phyloP scores from a whole-genome alignment of 92 coral and sea anemone genomes.

The Porites rus region DNA sequence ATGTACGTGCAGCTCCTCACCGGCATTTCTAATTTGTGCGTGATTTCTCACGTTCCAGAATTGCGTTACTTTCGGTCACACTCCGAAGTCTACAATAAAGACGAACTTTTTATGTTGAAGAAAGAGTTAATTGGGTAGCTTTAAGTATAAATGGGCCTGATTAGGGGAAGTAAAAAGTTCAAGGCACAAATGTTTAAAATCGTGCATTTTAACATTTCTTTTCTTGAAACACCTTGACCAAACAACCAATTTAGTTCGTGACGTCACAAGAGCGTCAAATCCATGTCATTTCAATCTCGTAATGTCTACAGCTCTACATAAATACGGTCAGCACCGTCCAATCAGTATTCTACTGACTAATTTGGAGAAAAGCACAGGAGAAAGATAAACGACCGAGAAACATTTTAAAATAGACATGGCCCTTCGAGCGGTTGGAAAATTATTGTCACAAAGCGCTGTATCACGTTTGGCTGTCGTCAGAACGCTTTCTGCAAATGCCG shows the following conservation, averaged over 20 bases:
- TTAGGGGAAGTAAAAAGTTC: not conserved
- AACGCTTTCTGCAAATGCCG: constrained; percentile 19
- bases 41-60: not conserved
- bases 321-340: not conserved
- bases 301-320: not conserved
- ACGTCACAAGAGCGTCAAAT: constrained; percentile 17
- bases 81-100: not conserved
- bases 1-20: constrained; percentile 16
- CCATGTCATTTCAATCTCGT: not conserved
- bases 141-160: not conserved
- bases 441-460: constrained; percentile 10
- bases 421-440: constrained; percentile 33
- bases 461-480: constrained; percentile 1
- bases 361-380: not conserved
- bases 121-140: no score
- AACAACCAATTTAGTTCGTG: not conserved
- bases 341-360: not conserved
- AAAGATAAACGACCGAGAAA: not conserved
- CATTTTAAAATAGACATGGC: constrained; percentile 19
- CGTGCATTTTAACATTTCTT: not conserved
- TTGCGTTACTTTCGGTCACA: constrained; percentile 1
- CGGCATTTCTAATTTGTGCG: not conserved
- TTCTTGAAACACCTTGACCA: not conserved
- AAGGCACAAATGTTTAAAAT: not conserved
- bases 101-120: not conserved